Base-by-base conservation (phyloP, 30 jellyfish, hydroid and myxozoan genomes). In the Pelagia noctiluca region DNA sequence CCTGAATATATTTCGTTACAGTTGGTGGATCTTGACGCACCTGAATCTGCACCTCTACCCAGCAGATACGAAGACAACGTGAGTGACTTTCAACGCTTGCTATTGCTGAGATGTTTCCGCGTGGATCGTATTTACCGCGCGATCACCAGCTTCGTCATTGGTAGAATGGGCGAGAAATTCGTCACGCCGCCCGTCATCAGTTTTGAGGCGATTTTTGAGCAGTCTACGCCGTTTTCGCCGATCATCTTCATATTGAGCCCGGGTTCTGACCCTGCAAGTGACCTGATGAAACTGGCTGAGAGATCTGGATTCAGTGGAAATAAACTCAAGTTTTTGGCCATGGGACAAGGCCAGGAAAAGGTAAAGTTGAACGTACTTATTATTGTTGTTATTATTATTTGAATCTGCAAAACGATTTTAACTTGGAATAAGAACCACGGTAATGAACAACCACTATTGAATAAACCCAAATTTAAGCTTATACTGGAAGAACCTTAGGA, bases 311-410 rank as follows among this genome's bases (percentile, higher is more conserved):
- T 91, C 73, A 95, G 98, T 78, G 96, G 90, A 21, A 86, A 75
- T 83, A 91, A 91, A 81, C 89, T 91, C 22, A 91, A 91, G 83
- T 86, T 84, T 50, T 74, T 91, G 12, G 98, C 98, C 25, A 91
- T 91, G 98, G 98, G 98, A 26, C 98, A 91, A 81, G 98, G 98
- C 33, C 98, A 91, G 64, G 98, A 91, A 67, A 91, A 91, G 96
- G 98, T 91, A 78, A 46, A 29, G 24, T 33, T 22, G 33, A 30
- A 49, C 26, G 52, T 18, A 52, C 11, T 1, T 0, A 19, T 29
- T 10, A n/a, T n/a, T n/a, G n/a, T n/a, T n/a, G n/a, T n/a, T n/a
- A n/a, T n/a, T n/a, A n/a, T n/a, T n/a, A n/a, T n/a, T n/a, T n/a
- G n/a, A n/a, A n/a, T n/a, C n/a, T n/a, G n/a, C n/a, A n/a, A n/a